Conservation (phyloP, 2,888 invertebrate species). For the Acanthoscelides obtectus region DNA sequence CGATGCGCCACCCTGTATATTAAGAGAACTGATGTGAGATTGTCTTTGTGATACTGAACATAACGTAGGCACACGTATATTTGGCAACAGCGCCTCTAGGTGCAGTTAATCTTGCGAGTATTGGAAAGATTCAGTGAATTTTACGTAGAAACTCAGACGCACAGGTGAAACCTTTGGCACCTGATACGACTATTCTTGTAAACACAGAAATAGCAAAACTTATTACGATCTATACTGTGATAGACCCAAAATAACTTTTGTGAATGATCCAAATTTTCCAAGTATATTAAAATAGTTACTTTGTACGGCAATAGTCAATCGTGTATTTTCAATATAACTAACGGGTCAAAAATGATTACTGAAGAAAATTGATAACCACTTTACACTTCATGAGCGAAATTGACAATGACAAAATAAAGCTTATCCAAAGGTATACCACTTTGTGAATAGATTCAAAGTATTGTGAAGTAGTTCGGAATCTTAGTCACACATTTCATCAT, state of each 20-base stretch:
- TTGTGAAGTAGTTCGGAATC: no score
- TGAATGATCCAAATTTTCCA: neutral
- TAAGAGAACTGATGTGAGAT: no score
- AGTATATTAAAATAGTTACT: neutral
- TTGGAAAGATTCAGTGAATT: neutral
- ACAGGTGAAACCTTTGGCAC: neutral
- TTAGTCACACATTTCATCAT: no score
- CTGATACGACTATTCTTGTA: neutral
- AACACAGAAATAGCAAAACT: neutral
- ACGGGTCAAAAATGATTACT: no score
- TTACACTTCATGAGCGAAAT: no score
- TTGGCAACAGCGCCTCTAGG: neutral
- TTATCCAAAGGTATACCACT: no score
- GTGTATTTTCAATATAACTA: no score
- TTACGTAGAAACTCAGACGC: neutral
- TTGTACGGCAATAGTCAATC: no score
- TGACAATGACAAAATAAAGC: no score
- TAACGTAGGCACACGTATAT: neutral
- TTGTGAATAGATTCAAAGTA: no score
- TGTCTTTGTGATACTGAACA: neutral
- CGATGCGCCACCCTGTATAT: no score
- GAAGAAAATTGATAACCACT: no score
- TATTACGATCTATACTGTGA: neutral
- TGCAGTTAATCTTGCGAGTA: neutral
- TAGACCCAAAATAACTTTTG: neutral